A percentile compares a stretch with the other conserved stretches of the same genome.
Evolutionary conservation across 2,888 invertebrate species (phyloP).

Genomic region (Anodontia alba): DNA sequence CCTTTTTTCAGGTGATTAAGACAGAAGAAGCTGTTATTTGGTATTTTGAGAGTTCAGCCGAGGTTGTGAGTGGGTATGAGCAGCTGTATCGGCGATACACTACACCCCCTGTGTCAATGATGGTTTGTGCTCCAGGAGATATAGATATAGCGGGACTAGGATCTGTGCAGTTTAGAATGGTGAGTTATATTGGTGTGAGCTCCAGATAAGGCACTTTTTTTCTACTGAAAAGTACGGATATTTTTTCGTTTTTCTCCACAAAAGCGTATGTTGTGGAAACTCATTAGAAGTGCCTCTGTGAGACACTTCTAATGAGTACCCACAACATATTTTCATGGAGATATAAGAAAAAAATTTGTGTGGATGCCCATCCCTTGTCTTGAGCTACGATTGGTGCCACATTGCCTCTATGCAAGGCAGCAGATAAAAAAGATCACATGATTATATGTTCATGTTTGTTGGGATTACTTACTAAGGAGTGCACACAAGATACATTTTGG

Average conservation of each 20-base stretch:
- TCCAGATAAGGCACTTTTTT: too few species aligned
- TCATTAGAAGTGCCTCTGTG: background rate
- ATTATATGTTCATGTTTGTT: too few species aligned
- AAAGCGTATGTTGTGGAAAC: too few species aligned
- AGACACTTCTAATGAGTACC: background rate
- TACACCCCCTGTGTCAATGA: constrained; percentile 48
- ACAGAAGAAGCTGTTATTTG: constrained; percentile 55
- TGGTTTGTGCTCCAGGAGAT: constrained; percentile 43
- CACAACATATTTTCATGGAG: background rate
- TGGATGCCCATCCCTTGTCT: too few species aligned
- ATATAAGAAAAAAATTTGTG: background rate
- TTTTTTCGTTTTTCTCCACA: too few species aligned
- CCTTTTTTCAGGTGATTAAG: constrained; percentile 30
- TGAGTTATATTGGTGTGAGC: constrained; percentile 35
- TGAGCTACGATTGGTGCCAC: too few species aligned
- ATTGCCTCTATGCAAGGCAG: too few species aligned
- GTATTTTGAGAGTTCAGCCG: constrained; percentile 56
- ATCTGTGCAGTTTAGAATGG: constrained; percentile 58
- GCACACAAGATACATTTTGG: too few species aligned
- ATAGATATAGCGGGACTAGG: constrained; percentile 54
- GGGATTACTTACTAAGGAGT: too few species aligned
- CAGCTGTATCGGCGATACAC: constrained; percentile 59
- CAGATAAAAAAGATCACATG: too few species aligned
- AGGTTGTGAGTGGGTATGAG: constrained; percentile 62
- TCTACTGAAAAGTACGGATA: too few species aligned